A percentile compares a stretch with the other conserved stretches of the same genome.
These are phyloP conservation scores for Napeogenes inachia DNA, from an alignment of 2,888 invertebrate genomes.

Conservation along the genomic window DNA sequence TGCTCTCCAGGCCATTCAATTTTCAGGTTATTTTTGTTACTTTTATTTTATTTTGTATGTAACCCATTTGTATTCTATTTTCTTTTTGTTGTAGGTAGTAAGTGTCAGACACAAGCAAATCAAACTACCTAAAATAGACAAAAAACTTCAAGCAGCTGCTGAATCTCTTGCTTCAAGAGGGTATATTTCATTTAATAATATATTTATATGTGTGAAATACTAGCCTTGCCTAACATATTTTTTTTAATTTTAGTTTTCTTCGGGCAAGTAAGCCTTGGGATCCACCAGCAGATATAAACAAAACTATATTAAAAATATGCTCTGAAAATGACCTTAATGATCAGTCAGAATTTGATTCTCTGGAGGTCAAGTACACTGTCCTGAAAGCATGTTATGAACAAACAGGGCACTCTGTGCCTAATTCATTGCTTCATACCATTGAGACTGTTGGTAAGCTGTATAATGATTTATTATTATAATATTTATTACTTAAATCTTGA, in stretches of 20 bases:
- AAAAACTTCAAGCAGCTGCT: constrained; percentile 73
- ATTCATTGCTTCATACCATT: constrained; percentile 86
- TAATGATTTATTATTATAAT: neutral
- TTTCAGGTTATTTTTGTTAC: constrained; percentile 53
- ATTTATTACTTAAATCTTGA: neutral
- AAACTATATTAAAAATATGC: constrained; percentile 80
- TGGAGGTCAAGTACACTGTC: constrained; percentile 81
- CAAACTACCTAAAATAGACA: constrained; percentile 62
- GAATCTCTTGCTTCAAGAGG: constrained; percentile 83
- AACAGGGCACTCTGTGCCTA: constrained; percentile 88
- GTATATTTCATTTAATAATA: constrained; percentile 51
- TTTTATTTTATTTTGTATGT: constrained; percentile 9
- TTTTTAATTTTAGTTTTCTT: constrained; percentile 79
- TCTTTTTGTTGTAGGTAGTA: constrained; percentile 43
- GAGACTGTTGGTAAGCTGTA: constrained; percentile 80
- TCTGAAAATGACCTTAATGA: constrained; percentile 68
- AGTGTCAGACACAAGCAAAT: constrained; percentile 52
- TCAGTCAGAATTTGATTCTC: constrained; percentile 63
- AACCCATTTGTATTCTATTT: neutral
- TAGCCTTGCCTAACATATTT: neutral
- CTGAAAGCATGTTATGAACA: constrained; percentile 82
- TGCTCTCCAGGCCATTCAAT: constrained; percentile 43
- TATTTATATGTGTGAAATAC: neutral
- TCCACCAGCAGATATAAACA: constrained; percentile 82
- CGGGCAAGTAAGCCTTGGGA: constrained; percentile 85